phyloP scores from a whole-genome alignment of 2,797 vertebrate genomes.

The Betta splendens region DNA sequence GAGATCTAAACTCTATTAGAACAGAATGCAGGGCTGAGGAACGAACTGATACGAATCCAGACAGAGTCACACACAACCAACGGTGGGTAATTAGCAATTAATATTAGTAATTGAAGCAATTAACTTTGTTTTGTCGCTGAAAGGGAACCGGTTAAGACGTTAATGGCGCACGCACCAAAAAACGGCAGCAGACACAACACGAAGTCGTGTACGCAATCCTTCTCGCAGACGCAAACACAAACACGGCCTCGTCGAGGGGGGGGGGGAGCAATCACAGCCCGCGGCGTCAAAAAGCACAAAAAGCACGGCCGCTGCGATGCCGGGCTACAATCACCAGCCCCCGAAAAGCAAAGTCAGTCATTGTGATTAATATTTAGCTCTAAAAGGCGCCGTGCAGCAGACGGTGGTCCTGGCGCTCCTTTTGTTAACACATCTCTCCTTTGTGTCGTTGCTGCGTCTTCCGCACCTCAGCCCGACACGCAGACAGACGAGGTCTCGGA shows the following conservation, averaged over 20 bases:
- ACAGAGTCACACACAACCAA: slow-evolving; percentile 64
- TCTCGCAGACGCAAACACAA: slow-evolving; percentile 5
- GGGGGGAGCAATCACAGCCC: slow-evolving; percentile 8
- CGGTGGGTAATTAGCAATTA: slow-evolving; percentile 71
- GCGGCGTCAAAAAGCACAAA: slow-evolving; percentile 1
- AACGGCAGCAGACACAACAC: slow-evolving; percentile 12
- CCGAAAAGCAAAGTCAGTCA: slow-evolving; percentile 11
- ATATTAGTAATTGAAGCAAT: slow-evolving; percentile 75
- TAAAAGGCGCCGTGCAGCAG: slow-evolving; percentile 50
- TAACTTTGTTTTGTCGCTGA: slow-evolving; percentile 74
- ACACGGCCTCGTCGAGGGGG: slow-evolving; percentile 4
- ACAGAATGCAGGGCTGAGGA: slow-evolving; percentile 36
- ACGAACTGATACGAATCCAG: slow-evolving; percentile 49
- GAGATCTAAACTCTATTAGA: slow-evolving; percentile 17
- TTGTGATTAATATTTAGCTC: slow-evolving; percentile 36
- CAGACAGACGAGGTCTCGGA: slow-evolving; percentile 57
- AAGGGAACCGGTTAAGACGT: slow-evolving; percentile 64
- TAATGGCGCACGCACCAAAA: slow-evolving; percentile 20
- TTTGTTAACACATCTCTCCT: slow-evolving; percentile 62
- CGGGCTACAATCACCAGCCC: slow-evolving; percentile 7
- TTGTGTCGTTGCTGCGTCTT: slow-evolving; percentile 58
- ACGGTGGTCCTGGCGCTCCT: slow-evolving; percentile 64
- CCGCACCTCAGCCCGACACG: slow-evolving; percentile 43
- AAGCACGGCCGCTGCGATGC: neutral
- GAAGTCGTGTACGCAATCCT: neutral